These are phyloP conservation scores for Rhagoletis zephyria DNA, from an alignment of 1,140 invertebrate species.

Conservation along the genomic window DNA sequence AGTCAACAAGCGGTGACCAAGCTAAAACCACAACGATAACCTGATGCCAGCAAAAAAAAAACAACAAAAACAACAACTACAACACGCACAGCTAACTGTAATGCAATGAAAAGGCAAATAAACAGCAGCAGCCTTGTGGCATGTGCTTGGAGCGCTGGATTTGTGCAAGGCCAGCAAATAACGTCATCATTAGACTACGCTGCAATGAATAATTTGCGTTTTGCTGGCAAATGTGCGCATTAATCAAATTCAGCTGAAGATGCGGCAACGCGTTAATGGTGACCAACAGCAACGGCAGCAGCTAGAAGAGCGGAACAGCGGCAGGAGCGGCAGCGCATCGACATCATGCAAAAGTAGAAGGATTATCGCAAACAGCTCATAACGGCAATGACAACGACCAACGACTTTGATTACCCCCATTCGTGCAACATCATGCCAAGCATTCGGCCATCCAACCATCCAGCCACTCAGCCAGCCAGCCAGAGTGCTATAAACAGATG, in stretches of 20 bases:
- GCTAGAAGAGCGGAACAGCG: no score
- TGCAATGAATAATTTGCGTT: slow-evolving; percentile 11
- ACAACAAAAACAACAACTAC: no score
- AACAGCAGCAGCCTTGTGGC: no score
- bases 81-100: no score
- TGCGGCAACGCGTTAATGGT: not conserved
- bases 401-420: not conserved
- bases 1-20: no score
- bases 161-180: no score
- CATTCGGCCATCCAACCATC: not conserved
- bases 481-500: not conserved
- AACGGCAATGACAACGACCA: slow-evolving; percentile 8
- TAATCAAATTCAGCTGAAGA: not conserved
- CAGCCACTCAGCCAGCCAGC: not conserved
- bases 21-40: no score
- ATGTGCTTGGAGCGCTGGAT: no score
- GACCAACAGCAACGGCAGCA: not conserved
- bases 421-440: not conserved
- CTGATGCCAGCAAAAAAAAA: no score
- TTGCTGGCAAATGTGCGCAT: slow-evolving; percentile 14
- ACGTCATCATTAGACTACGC: not conserved
- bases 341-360: not conserved
- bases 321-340: not conserved
- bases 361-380: not conserved
- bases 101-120: no score